Conservation (phyloP, 2,113 vertebrate species). For the Urocolius indicus region DNA sequence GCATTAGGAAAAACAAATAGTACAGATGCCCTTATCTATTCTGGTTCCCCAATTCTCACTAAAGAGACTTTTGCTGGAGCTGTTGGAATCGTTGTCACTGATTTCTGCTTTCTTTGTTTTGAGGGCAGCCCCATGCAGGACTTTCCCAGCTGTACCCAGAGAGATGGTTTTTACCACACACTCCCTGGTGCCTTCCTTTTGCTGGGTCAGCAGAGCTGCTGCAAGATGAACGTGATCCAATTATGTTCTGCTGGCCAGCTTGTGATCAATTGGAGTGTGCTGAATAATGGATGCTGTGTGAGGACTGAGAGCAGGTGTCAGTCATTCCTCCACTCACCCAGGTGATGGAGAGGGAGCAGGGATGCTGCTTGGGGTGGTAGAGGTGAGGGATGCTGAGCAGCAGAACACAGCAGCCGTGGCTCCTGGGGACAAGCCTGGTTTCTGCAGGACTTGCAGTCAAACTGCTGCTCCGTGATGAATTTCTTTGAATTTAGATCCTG, state of each 20-base stretch:
- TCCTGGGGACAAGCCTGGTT: not conserved
- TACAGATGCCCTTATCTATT: not conserved
- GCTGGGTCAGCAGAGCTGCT: not conserved
- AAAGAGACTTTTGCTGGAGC: not conserved
- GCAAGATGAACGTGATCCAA: not conserved
- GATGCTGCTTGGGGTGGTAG: not conserved
- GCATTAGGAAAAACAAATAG: not conserved
- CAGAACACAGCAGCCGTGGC: fast-evolving
- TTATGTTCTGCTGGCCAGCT: not conserved
- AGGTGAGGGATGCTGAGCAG: not conserved
- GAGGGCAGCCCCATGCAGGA: not conserved
- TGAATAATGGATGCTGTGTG: not conserved
- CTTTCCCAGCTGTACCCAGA: not conserved
- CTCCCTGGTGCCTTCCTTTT: not conserved
- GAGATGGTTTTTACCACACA: not conserved
- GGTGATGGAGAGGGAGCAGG: not conserved
- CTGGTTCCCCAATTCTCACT: not conserved
- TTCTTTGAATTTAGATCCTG: not conserved
- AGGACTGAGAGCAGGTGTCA: not conserved
- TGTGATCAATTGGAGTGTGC: not conserved
- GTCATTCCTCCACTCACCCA: fast-evolving
- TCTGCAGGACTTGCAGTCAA: not conserved
- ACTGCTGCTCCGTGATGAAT: not conserved
- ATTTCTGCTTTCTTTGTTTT: not conserved
- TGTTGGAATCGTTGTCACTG: not conserved